A percentile compares a stretch with the other conserved stretches of the same genome.
Conservation (phyloP, 2,113 vertebrate genomes). For the Mus musculus region DNA sequence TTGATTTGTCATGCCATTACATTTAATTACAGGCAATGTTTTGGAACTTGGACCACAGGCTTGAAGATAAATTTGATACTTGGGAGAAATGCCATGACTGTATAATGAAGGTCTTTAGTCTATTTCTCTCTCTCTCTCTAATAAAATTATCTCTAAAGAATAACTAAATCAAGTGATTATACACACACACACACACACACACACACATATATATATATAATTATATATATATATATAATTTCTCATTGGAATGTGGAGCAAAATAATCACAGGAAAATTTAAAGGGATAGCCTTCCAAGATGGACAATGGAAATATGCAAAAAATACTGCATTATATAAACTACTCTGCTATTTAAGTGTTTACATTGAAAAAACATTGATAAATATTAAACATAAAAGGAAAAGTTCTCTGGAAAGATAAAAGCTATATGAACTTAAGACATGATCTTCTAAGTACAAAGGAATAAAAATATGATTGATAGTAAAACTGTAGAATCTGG, state of each 20-base stretch:
- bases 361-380: not conserved
- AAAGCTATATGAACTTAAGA: not conserved
- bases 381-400: not conserved
- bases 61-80: slow-evolving; percentile 52
- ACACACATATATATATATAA: not conserved
- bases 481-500: not conserved
- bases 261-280: slow-evolving; percentile 4
- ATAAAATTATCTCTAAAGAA: slow-evolving; percentile 15
- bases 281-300: not conserved
- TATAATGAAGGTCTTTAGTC: slow-evolving; percentile 40
- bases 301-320: not conserved
- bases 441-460: slow-evolving; percentile 28
- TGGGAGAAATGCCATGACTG: slow-evolving; percentile 37
- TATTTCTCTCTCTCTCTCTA: not conserved
- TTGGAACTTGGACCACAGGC: not conserved
- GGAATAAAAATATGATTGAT: not conserved
- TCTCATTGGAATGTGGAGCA: not conserved
- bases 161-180: slow-evolving; percentile 43
- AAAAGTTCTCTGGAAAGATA: not conserved
- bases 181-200: no score
- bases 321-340: not conserved
- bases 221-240: not conserved
- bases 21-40: slow-evolving; percentile 35
- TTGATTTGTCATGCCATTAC: slow-evolving; percentile 32
- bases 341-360: slow-evolving; percentile 25